A percentile compares a stretch with the other conserved stretches of the same genome.
These are phyloP conservation scores for Leucania comma DNA, from an alignment of 2,888 invertebrate genomes.

Conservation along the genomic window DNA sequence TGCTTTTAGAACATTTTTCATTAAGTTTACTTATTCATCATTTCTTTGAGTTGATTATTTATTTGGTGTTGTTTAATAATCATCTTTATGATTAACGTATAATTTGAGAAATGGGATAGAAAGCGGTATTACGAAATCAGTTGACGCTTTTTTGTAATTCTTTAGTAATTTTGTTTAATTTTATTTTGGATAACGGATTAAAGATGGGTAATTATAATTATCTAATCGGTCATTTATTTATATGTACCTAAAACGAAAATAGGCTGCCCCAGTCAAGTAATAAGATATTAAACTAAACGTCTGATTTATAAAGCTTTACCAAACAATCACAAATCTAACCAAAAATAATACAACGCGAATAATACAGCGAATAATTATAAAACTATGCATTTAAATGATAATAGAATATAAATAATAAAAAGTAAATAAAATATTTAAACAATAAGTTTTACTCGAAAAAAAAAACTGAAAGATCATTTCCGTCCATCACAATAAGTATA, in stretches of 20 bases:
- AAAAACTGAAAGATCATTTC: too few relatives aligned
- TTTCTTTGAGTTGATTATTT: conserved; percentile 39
- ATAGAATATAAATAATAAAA: neutral
- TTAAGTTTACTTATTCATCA: conserved; percentile 53
- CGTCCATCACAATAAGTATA: neutral
- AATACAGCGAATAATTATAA: neutral
- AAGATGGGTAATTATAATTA: neutral
- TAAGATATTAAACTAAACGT: neutral
- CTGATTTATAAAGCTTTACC: neutral
- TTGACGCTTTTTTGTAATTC: neutral
- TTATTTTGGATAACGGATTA: neutral
- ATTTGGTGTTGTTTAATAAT: conserved; percentile 47
- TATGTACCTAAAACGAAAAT: neutral
- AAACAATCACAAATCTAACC: neutral
- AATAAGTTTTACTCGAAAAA: too few relatives aligned
- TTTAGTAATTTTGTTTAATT: neutral
- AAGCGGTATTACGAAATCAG: conserved; percentile 1
- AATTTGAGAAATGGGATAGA: neutral
- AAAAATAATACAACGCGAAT: too few relatives aligned
- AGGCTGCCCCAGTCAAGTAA: neutral
- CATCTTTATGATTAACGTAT: conserved; percentile 26
- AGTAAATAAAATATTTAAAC: too few relatives aligned
- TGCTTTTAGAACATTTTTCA: conserved; percentile 52
- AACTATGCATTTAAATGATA: neutral
- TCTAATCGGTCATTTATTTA: neutral